Conservation (phyloP, 2,888 invertebrate genomes). For the Protophormia terraenovae region DNA sequence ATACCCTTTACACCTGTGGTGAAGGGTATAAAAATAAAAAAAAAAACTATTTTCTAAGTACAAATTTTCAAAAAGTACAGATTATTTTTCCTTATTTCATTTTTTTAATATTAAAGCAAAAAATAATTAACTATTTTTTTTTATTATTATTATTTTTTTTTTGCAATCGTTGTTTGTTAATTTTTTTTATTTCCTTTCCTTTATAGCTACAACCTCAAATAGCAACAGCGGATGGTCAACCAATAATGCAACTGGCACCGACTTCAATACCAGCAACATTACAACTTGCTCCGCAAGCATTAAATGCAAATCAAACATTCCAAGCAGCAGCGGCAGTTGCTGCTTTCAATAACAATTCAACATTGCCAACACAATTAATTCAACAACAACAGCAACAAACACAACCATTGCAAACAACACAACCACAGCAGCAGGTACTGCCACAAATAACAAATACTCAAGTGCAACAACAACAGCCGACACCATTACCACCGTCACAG, state of each 20-base stretch:
- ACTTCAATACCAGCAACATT: conserved; percentile 80
- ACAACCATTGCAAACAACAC: conserved; percentile 58
- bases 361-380: conserved; percentile 33
- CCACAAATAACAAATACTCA: conserved; percentile 39
- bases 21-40: too few relatives aligned
- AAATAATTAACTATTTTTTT: too few relatives aligned
- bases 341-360: conserved; percentile 39
- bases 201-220: conserved; percentile 79
- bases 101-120: too few relatives aligned
- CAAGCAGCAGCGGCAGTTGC: conserved; percentile 68
- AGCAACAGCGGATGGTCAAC: conserved; percentile 80
- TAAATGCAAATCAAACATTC: conserved; percentile 73
- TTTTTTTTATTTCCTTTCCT: neutral
- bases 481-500: conserved; percentile 20
- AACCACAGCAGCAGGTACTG: conserved; percentile 48
- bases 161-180: neutral
- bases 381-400: conserved; percentile 55
- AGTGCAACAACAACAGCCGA: conserved; percentile 44
- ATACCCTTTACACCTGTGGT: too few relatives aligned
- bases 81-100: too few relatives aligned
- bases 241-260: conserved; percentile 80
- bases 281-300: conserved; percentile 78
- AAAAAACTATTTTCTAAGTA: too few relatives aligned
- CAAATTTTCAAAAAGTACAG: too few relatives aligned
- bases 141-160: too few relatives aligned